A percentile compares a stretch with the other conserved stretches of the same genome.
These are phyloP conservation scores for Prochilodus magdalenae DNA, from an alignment of 2,113 vertebrate genomes.

Conservation along the genomic window DNA sequence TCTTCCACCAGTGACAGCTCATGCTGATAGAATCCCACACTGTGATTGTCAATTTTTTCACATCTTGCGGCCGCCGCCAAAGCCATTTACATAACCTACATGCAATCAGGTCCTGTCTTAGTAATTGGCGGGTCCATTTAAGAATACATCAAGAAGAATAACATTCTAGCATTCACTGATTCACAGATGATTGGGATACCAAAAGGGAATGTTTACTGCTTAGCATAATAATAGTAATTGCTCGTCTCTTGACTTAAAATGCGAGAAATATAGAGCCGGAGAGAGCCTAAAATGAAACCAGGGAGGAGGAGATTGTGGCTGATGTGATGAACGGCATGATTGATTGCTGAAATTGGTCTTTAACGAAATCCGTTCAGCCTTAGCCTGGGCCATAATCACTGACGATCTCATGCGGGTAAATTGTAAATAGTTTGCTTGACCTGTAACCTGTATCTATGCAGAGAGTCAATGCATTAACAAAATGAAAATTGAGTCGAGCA, in stretches of 20 bases:
- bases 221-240: slow-evolving; percentile 67
- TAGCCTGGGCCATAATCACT: slow-evolving; percentile 57
- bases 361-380: slow-evolving; percentile 54
- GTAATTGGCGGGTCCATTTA: slow-evolving; percentile 51
- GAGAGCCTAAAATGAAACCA: slow-evolving; percentile 64
- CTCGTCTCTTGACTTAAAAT: slow-evolving; percentile 47
- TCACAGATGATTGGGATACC: slow-evolving; percentile 16
- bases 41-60: slow-evolving; percentile 38
- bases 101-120: slow-evolving; percentile 42
- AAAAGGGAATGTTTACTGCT: slow-evolving; percentile 57
- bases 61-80: neutral
- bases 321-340: slow-evolving; percentile 66
- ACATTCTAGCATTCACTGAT: slow-evolving; percentile 37
- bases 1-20: slow-evolving; percentile 1
- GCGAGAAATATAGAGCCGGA: slow-evolving; percentile 46
- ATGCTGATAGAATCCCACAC: slow-evolving; percentile 22
- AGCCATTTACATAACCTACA: slow-evolving; percentile 28
- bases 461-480: slow-evolving; percentile 33
- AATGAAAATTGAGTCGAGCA: slow-evolving; percentile 16
- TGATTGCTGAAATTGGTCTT: slow-evolving; percentile 62
- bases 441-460: slow-evolving; percentile 13
- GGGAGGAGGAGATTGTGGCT: slow-evolving; percentile 54
- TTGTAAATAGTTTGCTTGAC: slow-evolving; percentile 57
- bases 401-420: slow-evolving; percentile 63
- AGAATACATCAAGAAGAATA: slow-evolving; percentile 54